Base-by-base conservation (phyloP, 2,888 invertebrate genomes). In the Agrilus biguttatus region DNA sequence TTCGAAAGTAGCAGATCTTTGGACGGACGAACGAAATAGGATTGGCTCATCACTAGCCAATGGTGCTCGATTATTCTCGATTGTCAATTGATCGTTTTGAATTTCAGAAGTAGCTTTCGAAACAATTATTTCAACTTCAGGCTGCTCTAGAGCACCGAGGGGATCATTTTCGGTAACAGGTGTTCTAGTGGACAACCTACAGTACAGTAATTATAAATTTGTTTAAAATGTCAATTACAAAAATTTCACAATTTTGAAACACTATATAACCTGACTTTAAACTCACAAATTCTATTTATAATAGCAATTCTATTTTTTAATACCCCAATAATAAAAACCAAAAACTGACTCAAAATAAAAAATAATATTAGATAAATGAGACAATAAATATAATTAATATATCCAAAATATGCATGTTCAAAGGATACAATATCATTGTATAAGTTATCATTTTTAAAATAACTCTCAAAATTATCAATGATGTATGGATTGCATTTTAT, bases 131-230 rank as follows among this genome's bases (percentile, higher is more conserved):
- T 37, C 37, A 8, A 51, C 41, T 32, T 47, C 40, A 2, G 60
- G 60, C 40, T 65, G 69, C 44, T 72, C 65, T 2, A 92, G 70
- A 5, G 91, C 89, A 6, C 92, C 93, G 17, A 93, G 69, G 0
- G 93, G 93, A 68, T 93, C 93, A 64, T 92, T 90, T 58, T 87
- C 80, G 0, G 91, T 84, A 1, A 93, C 90, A 0, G 89, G 85
- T 3, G 89, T 90, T 44, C 89, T 74, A 33, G 80, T 81, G 1
- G 83, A 81, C 39, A 78, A 66, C 57, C 80, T 81, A 59, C 45
- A 48, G 33, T 45, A 45, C 21, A 37, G 41, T 12, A 21, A 41
- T 40, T 14, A 3, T 21, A 17, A 36, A 8, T 33, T 23, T 14
- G 36, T 33, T 36, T 28, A 34, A 41, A 39, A 21, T 12, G 37